Base-by-base conservation (phyloP, 1,140 invertebrate species). In the Epicauta chinensis region DNA sequence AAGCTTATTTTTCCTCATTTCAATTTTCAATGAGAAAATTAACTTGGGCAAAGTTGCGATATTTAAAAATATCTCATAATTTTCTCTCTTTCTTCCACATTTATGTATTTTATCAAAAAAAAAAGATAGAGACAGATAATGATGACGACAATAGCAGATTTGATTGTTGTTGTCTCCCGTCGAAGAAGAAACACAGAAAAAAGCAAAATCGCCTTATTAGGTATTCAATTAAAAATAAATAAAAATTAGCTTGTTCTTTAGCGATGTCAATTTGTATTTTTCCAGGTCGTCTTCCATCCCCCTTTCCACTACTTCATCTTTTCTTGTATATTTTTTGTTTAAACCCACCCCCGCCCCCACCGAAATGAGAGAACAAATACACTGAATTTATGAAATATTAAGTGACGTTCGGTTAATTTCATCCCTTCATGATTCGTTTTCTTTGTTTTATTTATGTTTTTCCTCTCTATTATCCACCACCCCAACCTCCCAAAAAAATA, bases 381-480 rank as follows among this genome's bases (percentile, higher is more conserved):
- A 43, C n/a, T n/a, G 53, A 51, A 55, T 55, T 55, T 55, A 55
- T 55, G 41, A 55, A 55, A 55, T 55, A 55, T 55, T 55, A 55
- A 55, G 42, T 49, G 53, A 42, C 34, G 47, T 55, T 55, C 53
- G 53, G 53, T 55, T 55, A 55, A 55, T 55, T 55, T 55, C 23
- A 23, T 23, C 23, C 23, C 23, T 23, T 23, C 23, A 23, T 3
- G 23, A 23, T 23, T 23, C 23, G 23, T 23, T 23, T 23, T 23
- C 23, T 23, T 23, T 23, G 23, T 23, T 23, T 23, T 23, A 23
- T 23, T 23, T 23, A 5, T 5, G 1, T 5, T 23, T 23, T 23
- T 7, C 2, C 23, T 23, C 23, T 23, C 4, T 23, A 23, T 7
- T 23, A 23, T 7, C 17, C 23, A 23, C 23, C 2, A 23, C 7